Conservation (phyloP, 2,888 invertebrate genomes). For the Priapulus caudatus region DNA sequence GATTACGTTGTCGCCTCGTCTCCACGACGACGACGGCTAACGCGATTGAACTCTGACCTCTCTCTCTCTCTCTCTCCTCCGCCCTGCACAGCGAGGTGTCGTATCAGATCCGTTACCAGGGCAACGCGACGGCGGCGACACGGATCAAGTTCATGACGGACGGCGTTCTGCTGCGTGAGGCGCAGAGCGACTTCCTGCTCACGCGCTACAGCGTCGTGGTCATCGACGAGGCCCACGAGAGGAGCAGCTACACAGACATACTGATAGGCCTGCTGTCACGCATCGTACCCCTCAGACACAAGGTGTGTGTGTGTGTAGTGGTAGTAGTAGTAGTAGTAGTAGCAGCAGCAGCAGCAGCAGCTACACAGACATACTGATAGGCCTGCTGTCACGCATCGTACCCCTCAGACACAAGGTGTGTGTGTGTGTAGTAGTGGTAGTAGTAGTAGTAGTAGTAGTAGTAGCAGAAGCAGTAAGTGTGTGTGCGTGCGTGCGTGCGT, state of each 20-base stretch:
- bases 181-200: slow-evolving; percentile 55
- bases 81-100: slow-evolving; percentile 36
- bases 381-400: slow-evolving; percentile 78
- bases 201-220: slow-evolving; percentile 83
- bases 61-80: no score
- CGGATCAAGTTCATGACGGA: slow-evolving; percentile 99
- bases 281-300: slow-evolving; percentile 66
- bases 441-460: no score
- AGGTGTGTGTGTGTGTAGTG: slow-evolving; percentile 40
- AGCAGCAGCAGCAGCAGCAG: no score
- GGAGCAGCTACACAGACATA: slow-evolving; percentile 76
- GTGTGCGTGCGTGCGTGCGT: slow-evolving; percentile 11
- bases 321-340: no score
- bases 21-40: no score
- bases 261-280: slow-evolving; percentile 77
- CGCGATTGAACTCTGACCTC: no score
- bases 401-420: slow-evolving; percentile 56
- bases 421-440: no score
- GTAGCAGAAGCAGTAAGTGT: no score
- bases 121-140: slow-evolving; percentile 72
- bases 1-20: no score
- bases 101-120: slow-evolving; percentile 76
- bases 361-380: slow-evolving; percentile 69
- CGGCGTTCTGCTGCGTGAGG: slow-evolving; percentile 81
- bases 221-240: slow-evolving; percentile 94